phyloP scores from a whole-genome alignment of 2,113 vertebrate genomes.

The Alligator mississippiensis region DNA sequence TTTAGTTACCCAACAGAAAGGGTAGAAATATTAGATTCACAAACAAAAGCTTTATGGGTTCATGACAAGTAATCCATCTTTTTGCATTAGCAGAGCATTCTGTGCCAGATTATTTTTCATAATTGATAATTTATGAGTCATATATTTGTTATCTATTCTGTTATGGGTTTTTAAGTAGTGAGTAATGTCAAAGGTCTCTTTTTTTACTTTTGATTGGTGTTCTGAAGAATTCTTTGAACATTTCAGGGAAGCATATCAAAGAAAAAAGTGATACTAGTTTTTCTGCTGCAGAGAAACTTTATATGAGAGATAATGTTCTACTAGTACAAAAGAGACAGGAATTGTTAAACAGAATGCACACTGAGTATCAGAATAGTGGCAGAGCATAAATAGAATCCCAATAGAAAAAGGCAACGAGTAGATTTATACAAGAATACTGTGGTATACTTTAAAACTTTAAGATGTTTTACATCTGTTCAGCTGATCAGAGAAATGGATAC shows the following conservation, averaged over 20 bases:
- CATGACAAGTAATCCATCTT: constrained; percentile 83
- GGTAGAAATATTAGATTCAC: constrained; percentile 72
- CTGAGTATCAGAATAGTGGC: background rate
- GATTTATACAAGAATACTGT: background rate
- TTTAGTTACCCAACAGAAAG: constrained; percentile 65
- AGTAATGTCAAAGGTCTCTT: constrained; percentile 68
- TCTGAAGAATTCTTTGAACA: constrained; percentile 59
- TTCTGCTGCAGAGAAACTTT: background rate
- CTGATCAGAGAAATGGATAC: background rate
- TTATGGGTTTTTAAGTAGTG: constrained; percentile 76
- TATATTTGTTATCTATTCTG: constrained; percentile 79
- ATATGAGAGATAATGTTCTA: background rate
- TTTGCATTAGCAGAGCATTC: constrained; percentile 74
- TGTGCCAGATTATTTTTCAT: constrained; percentile 78
- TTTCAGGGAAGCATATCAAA: constrained; percentile 35
- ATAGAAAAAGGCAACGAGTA: background rate
- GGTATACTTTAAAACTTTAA: background rate
- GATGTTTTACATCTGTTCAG: background rate
- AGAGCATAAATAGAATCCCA: constrained; percentile 2
- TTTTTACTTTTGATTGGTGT: constrained; percentile 59
- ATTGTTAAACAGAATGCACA: background rate
- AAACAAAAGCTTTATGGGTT: constrained; percentile 80
- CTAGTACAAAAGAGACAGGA: background rate
- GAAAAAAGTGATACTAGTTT: background rate
- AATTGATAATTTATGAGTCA: constrained; percentile 81